phyloP scores from a whole-genome alignment of 92 coral and sea anemone genomes.

The Muricea muricata region DNA sequence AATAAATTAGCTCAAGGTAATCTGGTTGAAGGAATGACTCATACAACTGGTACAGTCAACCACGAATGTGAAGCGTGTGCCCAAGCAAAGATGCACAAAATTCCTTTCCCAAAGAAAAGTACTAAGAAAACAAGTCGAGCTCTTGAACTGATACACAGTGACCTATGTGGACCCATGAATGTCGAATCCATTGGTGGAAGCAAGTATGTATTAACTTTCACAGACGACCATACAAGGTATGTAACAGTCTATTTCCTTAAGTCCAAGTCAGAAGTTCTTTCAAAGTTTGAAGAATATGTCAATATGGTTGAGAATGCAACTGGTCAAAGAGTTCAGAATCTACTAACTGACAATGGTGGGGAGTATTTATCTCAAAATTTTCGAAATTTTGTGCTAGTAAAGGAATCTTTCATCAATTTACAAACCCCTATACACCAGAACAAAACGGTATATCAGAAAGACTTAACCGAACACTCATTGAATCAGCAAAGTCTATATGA shows the following conservation, averaged over 20 bases:
- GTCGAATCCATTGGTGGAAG: neutral
- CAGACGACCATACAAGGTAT: neutral
- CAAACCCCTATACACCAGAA: too few species aligned
- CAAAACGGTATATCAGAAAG: too few species aligned
- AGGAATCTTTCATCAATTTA: too few species aligned
- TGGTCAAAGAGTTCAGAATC: too few species aligned
- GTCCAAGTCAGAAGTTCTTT: conserved; percentile 65
- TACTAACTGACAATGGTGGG: too few species aligned
- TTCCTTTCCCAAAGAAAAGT: neutral
- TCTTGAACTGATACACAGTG: neutral
- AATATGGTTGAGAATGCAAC: too few species aligned
- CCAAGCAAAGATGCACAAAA: neutral
- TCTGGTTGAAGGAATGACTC: conserved; percentile 28
- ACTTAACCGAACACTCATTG: too few species aligned
- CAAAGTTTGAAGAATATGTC: too few species aligned
- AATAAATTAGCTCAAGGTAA: conserved; percentile 5
- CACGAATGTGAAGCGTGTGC: neutral
- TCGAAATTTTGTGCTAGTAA: too few species aligned
- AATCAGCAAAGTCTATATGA: too few species aligned
- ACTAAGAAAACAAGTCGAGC: neutral
- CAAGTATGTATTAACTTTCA: neutral
- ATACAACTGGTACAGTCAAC: neutral
- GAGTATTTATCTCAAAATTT: too few species aligned
- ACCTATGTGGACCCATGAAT: neutral
- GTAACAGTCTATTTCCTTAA: conserved; percentile 40